Percentiles rank a stretch among this genome's conserved stretches.
Conservation (phyloP, 2,888 invertebrate species). For the Helobdella robusta region DNA sequence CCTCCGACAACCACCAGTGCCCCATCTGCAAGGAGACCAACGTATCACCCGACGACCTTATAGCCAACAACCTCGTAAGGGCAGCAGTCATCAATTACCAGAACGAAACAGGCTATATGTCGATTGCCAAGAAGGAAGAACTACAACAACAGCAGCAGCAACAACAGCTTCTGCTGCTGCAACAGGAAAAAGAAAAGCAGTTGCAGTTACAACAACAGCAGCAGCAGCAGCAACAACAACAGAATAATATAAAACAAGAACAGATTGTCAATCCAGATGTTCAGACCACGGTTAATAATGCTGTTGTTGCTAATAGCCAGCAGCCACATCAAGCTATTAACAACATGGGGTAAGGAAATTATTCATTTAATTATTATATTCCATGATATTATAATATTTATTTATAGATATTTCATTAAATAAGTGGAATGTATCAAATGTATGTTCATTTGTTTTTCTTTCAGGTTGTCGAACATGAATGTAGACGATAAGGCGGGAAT, state of each 20-base stretch:
- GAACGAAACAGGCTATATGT: slow-evolving; percentile 78
- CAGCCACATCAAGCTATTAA: no score
- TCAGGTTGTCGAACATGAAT: no score
- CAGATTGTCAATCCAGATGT: neutral
- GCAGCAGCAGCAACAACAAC: slow-evolving; percentile 3
- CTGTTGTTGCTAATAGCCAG: neutral
- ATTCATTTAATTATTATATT: no score
- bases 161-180: neutral
- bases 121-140: neutral
- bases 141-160: neutral
- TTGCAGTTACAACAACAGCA: neutral
- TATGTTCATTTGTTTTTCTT: no score
- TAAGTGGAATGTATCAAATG: no score
- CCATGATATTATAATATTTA: no score
- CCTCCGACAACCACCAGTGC: slow-evolving; percentile 88
- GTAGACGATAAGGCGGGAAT: no score
- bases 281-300: neutral
- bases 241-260: neutral
- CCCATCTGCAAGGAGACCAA: slow-evolving; percentile 79
- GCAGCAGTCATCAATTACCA: slow-evolving; percentile 80
- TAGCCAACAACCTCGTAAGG: slow-evolving; percentile 77
- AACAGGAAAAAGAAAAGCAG: neutral
- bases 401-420: no score
- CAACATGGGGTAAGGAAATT: no score
- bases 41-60: slow-evolving; percentile 70